A percentile compares a stretch with the other conserved stretches of the same genome.
Evolutionary conservation across 2,888 invertebrate species (phyloP).

Genomic region (Peribatodes rhomboidaria): DNA sequence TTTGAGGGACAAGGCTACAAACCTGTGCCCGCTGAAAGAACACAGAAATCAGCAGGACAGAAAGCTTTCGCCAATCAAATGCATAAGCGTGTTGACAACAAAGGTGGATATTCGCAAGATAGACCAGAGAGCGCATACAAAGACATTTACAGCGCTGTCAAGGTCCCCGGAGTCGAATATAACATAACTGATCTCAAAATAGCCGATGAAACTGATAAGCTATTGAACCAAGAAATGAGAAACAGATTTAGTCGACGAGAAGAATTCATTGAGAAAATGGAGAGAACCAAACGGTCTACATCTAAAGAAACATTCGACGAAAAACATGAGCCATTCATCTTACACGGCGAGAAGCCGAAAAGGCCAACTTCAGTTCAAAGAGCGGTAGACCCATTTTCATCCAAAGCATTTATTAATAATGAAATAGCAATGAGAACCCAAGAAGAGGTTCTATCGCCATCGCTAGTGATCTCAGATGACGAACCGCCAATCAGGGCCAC

Average conservation of each 20-base stretch:
- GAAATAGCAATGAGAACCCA: constrained; percentile 67
- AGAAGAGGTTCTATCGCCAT: constrained; percentile 66
- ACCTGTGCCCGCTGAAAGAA: constrained; percentile 76
- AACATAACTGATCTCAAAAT: constrained; percentile 83
- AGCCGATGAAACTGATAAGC: constrained; percentile 82
- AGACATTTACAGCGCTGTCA: constrained; percentile 80
- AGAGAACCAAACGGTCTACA: constrained; percentile 68
- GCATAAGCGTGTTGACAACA: constrained; percentile 83
- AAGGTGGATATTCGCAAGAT: constrained; percentile 81
- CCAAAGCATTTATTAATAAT: constrained; percentile 78
- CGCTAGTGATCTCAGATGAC: constrained; percentile 70
- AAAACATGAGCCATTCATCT: constrained; percentile 71
- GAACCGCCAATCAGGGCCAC: constrained; percentile 71
- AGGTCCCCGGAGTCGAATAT: constrained; percentile 80
- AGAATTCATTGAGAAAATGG: constrained; percentile 72
- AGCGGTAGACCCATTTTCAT: constrained; percentile 73
- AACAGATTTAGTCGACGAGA: constrained; percentile 75
- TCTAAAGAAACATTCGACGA: constrained; percentile 75
- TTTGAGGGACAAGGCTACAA: constrained; percentile 71
- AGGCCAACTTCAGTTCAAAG: constrained; percentile 75
- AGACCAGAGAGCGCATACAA: constrained; percentile 71
- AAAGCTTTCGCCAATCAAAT: constrained; percentile 82
- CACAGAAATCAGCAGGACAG: constrained; percentile 80
- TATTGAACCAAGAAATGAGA: constrained; percentile 78
- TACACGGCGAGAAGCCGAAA: constrained; percentile 71